A percentile compares a stretch with the other conserved stretches of the same genome.
Conservation (phyloP, 2,888 invertebrate genomes). For the Ornithoptera alexandrae region DNA sequence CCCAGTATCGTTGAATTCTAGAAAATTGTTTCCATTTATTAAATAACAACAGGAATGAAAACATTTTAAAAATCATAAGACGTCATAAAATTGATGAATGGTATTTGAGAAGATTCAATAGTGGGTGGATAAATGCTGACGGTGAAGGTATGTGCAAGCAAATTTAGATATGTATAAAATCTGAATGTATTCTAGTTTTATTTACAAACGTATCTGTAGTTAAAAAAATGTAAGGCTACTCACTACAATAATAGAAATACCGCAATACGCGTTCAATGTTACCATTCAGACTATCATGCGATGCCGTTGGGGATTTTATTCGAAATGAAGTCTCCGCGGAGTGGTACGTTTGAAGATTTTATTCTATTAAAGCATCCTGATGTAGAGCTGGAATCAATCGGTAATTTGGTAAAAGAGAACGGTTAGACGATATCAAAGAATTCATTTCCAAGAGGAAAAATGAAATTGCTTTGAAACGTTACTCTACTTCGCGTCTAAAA, state of each 20-base stretch:
- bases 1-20: no score
- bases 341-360: not conserved
- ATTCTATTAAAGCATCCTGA: conserved; percentile 12
- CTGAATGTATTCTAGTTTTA: not conserved
- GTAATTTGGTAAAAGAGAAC: conserved; percentile 22
- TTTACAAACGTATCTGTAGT: not conserved
- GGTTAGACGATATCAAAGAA: conserved; percentile 16
- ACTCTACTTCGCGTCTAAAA: no score
- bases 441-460: conserved; percentile 12
- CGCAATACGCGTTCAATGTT: no score
- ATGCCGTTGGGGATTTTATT: not conserved
- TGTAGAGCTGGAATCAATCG: conserved; percentile 11
- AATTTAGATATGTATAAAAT: no score
- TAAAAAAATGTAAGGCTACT: not conserved
- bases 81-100: no score
- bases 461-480: conserved; percentile 13
- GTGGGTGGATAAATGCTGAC: no score
- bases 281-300: not conserved
- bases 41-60: no score
- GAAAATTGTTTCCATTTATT: no score
- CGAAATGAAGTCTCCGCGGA: not conserved
- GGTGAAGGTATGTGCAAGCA: no score
- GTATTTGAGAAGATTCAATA: no score
- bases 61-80: no score
- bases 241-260: no score